Conservation (phyloP, 2,888 invertebrate genomes). For the Sepiola atlantica region DNA sequence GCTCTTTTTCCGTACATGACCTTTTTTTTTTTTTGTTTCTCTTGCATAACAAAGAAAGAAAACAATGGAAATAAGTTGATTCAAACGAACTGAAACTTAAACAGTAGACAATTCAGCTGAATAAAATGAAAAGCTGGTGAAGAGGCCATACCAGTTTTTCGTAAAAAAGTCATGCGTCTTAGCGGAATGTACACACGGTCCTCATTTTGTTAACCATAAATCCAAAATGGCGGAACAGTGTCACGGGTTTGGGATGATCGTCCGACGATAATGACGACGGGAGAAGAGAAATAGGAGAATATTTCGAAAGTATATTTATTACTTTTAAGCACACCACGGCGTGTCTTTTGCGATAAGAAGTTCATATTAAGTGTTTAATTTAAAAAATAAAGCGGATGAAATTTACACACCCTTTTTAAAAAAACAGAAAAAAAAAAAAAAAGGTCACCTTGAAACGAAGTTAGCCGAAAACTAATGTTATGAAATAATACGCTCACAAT, state of each 20-base stretch:
- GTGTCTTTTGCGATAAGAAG: not conserved
- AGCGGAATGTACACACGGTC: conserved; percentile 8
- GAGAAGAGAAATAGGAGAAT: not conserved
- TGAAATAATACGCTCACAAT: not conserved
- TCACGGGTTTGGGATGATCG: not conserved
- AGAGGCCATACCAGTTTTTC: conserved; percentile 32
- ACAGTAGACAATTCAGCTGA: conserved; percentile 21
- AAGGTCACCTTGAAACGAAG: conserved; percentile 17
- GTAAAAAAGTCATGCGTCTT: conserved; percentile 13
- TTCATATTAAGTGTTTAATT: not conserved
- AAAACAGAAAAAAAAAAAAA: not conserved
- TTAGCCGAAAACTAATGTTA: not conserved
- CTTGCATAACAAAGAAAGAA: conserved; percentile 32
- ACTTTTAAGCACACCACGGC: not conserved
- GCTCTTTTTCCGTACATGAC: not conserved
- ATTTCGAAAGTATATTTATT: not conserved
- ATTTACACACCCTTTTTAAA: not conserved
- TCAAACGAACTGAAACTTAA: conserved; percentile 23
- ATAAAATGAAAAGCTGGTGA: conserved; percentile 32
- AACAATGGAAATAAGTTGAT: conserved; percentile 8
- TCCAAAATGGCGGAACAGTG: not conserved
- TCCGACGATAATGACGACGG: not conserved
- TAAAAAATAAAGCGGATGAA: not conserved
- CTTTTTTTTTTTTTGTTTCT: not conserved
- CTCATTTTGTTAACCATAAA: conserved; percentile 23